These are phyloP conservation scores for Panagrolaimus sp. DNA, from an alignment of 1,140 invertebrate species.

Conservation along the genomic window DNA sequence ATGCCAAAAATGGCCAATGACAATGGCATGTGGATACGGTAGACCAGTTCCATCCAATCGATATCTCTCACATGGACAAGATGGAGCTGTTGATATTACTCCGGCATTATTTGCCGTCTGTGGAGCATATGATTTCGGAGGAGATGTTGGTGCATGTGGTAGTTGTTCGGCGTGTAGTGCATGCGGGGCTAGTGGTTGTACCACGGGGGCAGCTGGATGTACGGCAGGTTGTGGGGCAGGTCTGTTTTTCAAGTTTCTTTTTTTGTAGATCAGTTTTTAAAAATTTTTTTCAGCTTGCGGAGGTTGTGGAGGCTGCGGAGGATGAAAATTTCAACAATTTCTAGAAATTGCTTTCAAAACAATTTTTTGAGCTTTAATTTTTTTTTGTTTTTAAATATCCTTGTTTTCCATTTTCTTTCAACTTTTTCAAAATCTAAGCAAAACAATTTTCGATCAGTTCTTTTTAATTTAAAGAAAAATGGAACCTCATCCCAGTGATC, in stretches of 20 bases:
- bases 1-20: conserved; percentile 48
- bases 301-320: conserved; percentile 40
- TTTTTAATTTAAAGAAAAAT: too few relatives aligned
- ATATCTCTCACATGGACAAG: conserved; percentile 35
- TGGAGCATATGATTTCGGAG: not conserved
- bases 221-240: too few relatives aligned
- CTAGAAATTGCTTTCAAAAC: too few relatives aligned
- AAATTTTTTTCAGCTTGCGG: conserved; percentile 46
- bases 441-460: too few relatives aligned
- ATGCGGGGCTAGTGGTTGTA: conserved; percentile 4
- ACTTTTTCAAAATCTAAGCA: too few relatives aligned
- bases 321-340: not conserved
- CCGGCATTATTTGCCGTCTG: conserved; percentile 44
- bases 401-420: too few relatives aligned
- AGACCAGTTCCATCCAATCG: conserved; percentile 38
- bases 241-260: not conserved
- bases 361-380: too few relatives aligned
- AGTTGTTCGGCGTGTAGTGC: not conserved
- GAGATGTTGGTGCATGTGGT: conserved; percentile 2
- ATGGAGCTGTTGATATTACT: conserved; percentile 27
- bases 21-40: conserved; percentile 49
- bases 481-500: too few relatives aligned
- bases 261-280: too few relatives aligned
- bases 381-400: too few relatives aligned
- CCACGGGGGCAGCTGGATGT: too few relatives aligned